Base-by-base conservation (phyloP, 1,140 invertebrate species). In the Tetramorium simillimum region DNA sequence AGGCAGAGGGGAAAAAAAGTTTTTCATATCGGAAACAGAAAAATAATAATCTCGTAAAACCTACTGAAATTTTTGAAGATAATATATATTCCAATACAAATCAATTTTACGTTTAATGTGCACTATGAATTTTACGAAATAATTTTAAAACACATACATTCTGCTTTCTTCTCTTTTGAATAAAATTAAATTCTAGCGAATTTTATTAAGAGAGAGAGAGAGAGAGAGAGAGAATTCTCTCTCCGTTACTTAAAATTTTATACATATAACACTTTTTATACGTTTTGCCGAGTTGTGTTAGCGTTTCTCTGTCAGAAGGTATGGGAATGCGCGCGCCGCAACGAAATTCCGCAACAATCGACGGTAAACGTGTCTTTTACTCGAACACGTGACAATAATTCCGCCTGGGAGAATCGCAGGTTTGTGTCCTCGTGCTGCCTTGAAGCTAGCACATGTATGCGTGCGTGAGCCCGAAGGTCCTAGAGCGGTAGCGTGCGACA, bases 331-430 rank as follows among this genome's bases (percentile, higher is more conserved):
- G 33, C 53, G 33, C 58, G 14, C 7, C 49, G 43, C 43, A 49
- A 70, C 14, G 37, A 63, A 73, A 82, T 60, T 53, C 67, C 58
- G 33, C 67, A 46, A 86, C 77, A 86, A 73, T 73, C 46, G 78
- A 28, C 40, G 69, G 37, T 69, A 86, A 86, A 86, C 76, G 85
- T 81, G 85, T 56, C 69, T 56, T 87, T 84, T 87, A 87, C 40
- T 43, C 12, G 65, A 88, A 91, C 89, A 89, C 90, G 90, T 90
- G 90, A 90, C 72, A 75, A 84, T 91, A 91, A 91, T 91, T 88
- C 78, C 77, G 40, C 7, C 16, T 53, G 40, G 28, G 40, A 65
- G 72, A 85, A 87, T 85, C 80, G 77, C 53, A 56, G 37, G 43
- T 28, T 24, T 75, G 49, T 81, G 18, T 40, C 51, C 51, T 80